These are phyloP conservation scores for Amphipoea oculea DNA, from an alignment of 2,888 invertebrate genomes.

Conservation along the genomic window DNA sequence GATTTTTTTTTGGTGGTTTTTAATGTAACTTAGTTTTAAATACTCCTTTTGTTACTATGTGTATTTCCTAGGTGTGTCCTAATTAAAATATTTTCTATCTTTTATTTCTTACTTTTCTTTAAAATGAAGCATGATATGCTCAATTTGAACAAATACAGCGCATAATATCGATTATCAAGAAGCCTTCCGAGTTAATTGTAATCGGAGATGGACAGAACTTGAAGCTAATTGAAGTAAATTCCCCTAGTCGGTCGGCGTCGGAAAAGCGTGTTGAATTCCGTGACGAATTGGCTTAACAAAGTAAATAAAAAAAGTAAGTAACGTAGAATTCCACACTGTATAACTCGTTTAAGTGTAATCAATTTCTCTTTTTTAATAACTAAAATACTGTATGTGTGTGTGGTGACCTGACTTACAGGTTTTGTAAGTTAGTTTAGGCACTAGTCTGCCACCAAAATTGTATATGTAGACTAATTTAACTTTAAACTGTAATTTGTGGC, in stretches of 20 bases:
- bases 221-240: conserved; percentile 63
- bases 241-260: conserved; percentile 48
- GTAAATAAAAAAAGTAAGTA: not conserved
- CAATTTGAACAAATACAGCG: not conserved
- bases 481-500: no score
- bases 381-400: no score
- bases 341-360: no score
- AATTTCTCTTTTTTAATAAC: no score
- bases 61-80: not conserved
- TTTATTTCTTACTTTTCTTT: not conserved
- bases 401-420: no score
- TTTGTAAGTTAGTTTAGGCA: no score
- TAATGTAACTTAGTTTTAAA: not conserved
- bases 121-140: not conserved
- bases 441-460: no score
- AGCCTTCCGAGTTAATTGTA: conserved; percentile 36
- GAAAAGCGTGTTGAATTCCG: conserved; percentile 39
- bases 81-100: not conserved
- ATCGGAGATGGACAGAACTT: conserved; percentile 57
- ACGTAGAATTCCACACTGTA: not conserved
- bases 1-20: not conserved
- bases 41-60: not conserved
- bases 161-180: not conserved
- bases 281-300: conserved; percentile 39
- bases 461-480: no score